These are phyloP conservation scores for Regulus satrapa DNA, from an alignment of 2,113 vertebrate species.

Conservation along the genomic window DNA sequence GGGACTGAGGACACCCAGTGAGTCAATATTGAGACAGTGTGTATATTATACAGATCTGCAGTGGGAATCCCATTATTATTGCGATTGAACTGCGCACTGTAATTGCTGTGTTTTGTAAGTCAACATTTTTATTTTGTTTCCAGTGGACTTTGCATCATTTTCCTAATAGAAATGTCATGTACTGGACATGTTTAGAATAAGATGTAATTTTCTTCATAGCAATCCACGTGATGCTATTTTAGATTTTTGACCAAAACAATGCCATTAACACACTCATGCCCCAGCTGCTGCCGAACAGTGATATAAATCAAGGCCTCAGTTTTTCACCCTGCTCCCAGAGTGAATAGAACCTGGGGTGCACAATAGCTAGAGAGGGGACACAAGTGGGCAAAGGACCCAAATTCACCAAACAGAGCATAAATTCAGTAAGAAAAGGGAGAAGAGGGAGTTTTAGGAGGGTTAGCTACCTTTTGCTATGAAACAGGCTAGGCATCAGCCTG, in stretches of 20 bases:
- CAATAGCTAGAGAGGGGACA: neutral
- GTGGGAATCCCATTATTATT: neutral
- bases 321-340: neutral
- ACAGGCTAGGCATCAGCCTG: neutral
- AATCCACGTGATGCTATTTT: neutral
- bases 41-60: neutral
- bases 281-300: neutral
- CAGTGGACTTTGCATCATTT: neutral
- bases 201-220: neutral
- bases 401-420: neutral
- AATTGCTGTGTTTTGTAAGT: neutral
- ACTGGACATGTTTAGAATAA: neutral
- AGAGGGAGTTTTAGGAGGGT: neutral
- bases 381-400: neutral
- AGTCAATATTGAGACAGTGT: fast-evolving
- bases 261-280: neutral
- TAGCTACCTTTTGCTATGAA: neutral
- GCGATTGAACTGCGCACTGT: neutral
- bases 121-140: neutral
- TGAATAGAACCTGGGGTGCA: fast-evolving
- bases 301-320: neutral
- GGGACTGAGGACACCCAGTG: neutral
- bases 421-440: neutral
- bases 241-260: neutral
- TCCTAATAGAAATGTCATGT: neutral